Evolutionary conservation across 2,797 vertebrate genomes (phyloP).

Genomic region (Anisognathus igniventris): DNA sequence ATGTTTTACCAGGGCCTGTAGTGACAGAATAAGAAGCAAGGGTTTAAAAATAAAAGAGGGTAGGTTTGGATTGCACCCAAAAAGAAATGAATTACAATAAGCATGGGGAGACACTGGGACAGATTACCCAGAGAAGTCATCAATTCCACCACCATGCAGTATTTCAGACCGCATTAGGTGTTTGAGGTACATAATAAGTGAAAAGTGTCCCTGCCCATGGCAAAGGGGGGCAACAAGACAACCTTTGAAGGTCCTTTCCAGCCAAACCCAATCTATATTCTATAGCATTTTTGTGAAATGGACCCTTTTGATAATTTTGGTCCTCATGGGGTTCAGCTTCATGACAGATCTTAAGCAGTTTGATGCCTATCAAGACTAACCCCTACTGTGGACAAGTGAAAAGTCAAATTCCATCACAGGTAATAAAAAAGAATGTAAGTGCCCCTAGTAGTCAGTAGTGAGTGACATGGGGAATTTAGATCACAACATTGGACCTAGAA

Average conservation of each 20-base stretch:
- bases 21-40: background rate
- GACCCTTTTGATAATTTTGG: background rate
- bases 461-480: background rate
- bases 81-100: background rate
- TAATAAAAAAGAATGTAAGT: background rate
- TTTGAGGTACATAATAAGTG: background rate
- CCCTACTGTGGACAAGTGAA: background rate
- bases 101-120: background rate
- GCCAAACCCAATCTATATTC: background rate
- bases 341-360: background rate
- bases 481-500: background rate
- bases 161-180: rapidly evolving
- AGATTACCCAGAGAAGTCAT: background rate
- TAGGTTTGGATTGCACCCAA: background rate
- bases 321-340: background rate
- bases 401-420: background rate
- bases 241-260: background rate
- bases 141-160: rapidly evolving
- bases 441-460: background rate
- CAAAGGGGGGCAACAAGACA: rapidly evolving
- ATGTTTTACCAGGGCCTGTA: background rate
- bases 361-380: background rate
- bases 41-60: background rate
- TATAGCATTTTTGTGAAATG: background rate
- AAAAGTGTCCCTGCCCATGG: background rate